These are phyloP conservation scores for Sarcoramphus papa DNA, from an alignment of 2,797 vertebrate genomes.

Conservation along the genomic window DNA sequence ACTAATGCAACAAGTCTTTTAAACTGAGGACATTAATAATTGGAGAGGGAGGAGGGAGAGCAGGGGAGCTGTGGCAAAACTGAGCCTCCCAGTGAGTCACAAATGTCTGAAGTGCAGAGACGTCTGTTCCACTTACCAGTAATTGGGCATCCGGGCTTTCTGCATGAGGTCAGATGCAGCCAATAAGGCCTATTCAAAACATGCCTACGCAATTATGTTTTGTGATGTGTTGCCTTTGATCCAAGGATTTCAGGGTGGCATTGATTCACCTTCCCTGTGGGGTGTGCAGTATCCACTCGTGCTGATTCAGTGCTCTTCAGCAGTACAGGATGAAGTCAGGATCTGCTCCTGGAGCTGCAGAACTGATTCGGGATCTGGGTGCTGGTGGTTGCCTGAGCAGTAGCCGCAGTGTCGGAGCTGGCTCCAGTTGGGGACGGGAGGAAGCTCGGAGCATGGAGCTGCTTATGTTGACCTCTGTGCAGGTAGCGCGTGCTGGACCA, in stretches of 20 bases:
- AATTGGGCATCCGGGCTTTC: conserved; percentile 48
- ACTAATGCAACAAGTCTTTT: conserved; percentile 61
- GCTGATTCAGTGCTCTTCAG: not conserved
- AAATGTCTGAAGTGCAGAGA: conserved; percentile 37
- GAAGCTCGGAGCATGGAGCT: not conserved
- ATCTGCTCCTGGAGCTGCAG: not conserved
- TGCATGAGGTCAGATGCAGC: conserved; percentile 41
- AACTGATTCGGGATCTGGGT: not conserved
- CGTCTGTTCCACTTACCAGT: conserved; percentile 35
- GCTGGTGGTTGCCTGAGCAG: not conserved
- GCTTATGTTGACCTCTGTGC: not conserved
- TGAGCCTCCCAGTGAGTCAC: conserved; percentile 39
- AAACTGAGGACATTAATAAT: conserved; percentile 55
- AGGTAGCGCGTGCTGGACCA: fast-evolving
- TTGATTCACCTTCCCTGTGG: not conserved
- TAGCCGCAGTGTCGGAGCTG: fast-evolving
- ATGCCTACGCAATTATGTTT: not conserved
- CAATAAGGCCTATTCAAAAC: conserved; percentile 6
- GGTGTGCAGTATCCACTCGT: not conserved
- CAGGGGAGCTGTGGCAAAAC: conserved; percentile 19
- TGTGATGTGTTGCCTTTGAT: not conserved
- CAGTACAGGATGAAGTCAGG: fast-evolving
- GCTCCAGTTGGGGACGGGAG: fast-evolving
- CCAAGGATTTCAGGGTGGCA: not conserved
- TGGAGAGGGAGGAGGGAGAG: conserved; percentile 33